A percentile compares a stretch with the other conserved stretches of the same genome.
Evolutionary conservation across 2,797 vertebrate genomes (phyloP).

Genomic region (Acanthornis magna): DNA sequence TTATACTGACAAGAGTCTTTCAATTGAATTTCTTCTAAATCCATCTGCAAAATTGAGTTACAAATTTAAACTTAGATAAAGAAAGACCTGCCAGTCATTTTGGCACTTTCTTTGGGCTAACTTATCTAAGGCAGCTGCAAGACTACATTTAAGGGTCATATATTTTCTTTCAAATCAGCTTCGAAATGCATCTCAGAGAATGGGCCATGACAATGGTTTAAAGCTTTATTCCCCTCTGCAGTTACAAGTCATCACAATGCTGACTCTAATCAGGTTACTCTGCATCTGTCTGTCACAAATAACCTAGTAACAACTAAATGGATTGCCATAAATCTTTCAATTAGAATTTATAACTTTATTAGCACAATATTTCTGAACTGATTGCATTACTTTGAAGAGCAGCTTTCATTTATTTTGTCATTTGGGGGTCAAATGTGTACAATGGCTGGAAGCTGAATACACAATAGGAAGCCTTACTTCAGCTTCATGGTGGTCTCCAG

Average conservation of each 20-base stretch:
- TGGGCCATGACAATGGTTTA: slow-evolving; percentile 68
- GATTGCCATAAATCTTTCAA: slow-evolving; percentile 89
- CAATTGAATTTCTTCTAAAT: neutral
- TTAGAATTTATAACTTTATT: slow-evolving; percentile 89
- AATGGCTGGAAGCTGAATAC: slow-evolving; percentile 55
- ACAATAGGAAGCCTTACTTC: slow-evolving; percentile 55
- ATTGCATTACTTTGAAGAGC: slow-evolving; percentile 85
- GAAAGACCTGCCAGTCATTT: slow-evolving; percentile 7
- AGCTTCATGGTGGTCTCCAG: neutral
- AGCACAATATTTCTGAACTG: slow-evolving; percentile 84
- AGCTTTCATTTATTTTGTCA: slow-evolving; percentile 83
- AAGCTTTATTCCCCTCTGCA: slow-evolving; percentile 73
- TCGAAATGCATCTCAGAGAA: slow-evolving; percentile 69
- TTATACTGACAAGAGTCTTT: neutral
- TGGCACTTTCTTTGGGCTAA: slow-evolving; percentile 1
- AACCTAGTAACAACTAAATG: slow-evolving; percentile 83
- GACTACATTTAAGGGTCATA: slow-evolving; percentile 32
- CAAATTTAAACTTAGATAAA: slow-evolving; percentile 52
- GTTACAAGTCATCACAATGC: slow-evolving; percentile 79
- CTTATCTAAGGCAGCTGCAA: slow-evolving; percentile 51
- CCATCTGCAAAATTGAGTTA: slow-evolving; percentile 49
- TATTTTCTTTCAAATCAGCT: slow-evolving; percentile 70
- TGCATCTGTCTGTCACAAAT: slow-evolving; percentile 86
- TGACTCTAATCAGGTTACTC: slow-evolving; percentile 82
- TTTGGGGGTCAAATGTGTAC: slow-evolving; percentile 77